phyloP scores from a whole-genome alignment of 2,113 vertebrate species.

The Planiliza haematocheilus region DNA sequence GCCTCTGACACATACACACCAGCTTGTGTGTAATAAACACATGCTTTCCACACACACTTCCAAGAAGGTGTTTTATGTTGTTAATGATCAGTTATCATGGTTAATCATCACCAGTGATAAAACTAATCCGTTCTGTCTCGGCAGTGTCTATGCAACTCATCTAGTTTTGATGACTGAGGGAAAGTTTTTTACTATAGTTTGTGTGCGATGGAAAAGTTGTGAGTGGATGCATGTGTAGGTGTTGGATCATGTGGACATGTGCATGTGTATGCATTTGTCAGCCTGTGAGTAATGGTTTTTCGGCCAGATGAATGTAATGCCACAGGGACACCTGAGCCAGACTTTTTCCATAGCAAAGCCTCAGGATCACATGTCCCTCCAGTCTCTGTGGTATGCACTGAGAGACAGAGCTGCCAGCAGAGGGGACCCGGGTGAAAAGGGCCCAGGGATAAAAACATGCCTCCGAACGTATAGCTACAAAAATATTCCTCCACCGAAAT shows the following conservation, averaged over 20 bases:
- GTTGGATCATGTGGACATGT: background rate
- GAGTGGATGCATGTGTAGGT: background rate
- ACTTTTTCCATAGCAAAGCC: slow-evolving; percentile 57
- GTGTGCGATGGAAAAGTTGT: slow-evolving; percentile 8
- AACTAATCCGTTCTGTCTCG: background rate
- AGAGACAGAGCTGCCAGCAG: slow-evolving; percentile 50
- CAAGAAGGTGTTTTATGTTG: background rate
- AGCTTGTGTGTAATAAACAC: background rate
- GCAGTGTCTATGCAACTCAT: background rate
- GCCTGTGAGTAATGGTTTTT: slow-evolving; percentile 70
- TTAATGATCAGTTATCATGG: slow-evolving; percentile 14
- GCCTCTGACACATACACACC: slow-evolving; percentile 4
- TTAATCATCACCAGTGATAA: slow-evolving; percentile 23
- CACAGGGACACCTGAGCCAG: slow-evolving; percentile 64
- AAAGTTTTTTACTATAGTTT: background rate
- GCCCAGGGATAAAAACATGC: slow-evolving; percentile 52
- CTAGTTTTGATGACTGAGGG: background rate
- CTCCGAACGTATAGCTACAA: slow-evolving; percentile 39
- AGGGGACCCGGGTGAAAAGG: slow-evolving; percentile 35
- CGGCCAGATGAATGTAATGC: slow-evolving; percentile 64
- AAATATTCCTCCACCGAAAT: slow-evolving; percentile 60
- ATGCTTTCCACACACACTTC: background rate
- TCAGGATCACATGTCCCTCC: slow-evolving; percentile 57
- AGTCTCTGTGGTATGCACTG: slow-evolving; percentile 63
- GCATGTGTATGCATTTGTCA: slow-evolving; percentile 48